Evolutionary conservation across 2,888 invertebrate species (phyloP).

Genomic region (Chalcis sispes): DNA sequence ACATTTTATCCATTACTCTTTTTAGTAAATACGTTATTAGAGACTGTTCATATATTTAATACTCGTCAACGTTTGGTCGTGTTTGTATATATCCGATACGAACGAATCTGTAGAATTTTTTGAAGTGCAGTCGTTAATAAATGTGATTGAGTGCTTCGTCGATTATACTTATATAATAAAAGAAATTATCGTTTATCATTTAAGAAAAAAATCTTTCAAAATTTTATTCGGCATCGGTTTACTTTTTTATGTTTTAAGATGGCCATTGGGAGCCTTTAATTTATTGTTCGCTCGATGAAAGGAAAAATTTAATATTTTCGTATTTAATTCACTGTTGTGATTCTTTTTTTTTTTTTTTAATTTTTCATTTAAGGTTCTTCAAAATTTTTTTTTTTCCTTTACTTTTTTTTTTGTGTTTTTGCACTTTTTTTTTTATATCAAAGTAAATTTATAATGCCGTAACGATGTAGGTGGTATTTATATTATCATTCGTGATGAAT

Average conservation of each 20-base stretch:
- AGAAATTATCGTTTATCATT: conserved; percentile 1
- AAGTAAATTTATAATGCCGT: background rate
- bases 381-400: conserved; percentile 11
- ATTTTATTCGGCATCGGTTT: conserved; percentile 28
- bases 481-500: conserved; percentile 9
- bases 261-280: background rate
- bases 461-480: conserved; percentile 25
- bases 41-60: too few relatives aligned
- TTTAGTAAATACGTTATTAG: too few relatives aligned
- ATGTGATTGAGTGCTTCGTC: conserved; percentile 4
- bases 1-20: too few relatives aligned
- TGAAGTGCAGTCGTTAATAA: conserved; percentile 15
- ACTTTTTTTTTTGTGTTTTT: background rate
- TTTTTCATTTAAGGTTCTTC: conserved; percentile 12
- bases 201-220: conserved; percentile 43
- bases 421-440: conserved; percentile 5
- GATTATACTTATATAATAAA: conserved; percentile 7
- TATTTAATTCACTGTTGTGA: too few relatives aligned
- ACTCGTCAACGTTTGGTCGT: conserved; percentile 46
- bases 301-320: conserved; percentile 18
- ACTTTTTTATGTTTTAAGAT: conserved; percentile 2
- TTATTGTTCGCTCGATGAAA: background rate
- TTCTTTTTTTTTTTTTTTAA: background rate
- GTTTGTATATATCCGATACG: conserved; percentile 3
- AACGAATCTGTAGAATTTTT: conserved; percentile 10